phyloP scores from a whole-genome alignment of 1,140 invertebrate species.

The Formica exsecta region DNA sequence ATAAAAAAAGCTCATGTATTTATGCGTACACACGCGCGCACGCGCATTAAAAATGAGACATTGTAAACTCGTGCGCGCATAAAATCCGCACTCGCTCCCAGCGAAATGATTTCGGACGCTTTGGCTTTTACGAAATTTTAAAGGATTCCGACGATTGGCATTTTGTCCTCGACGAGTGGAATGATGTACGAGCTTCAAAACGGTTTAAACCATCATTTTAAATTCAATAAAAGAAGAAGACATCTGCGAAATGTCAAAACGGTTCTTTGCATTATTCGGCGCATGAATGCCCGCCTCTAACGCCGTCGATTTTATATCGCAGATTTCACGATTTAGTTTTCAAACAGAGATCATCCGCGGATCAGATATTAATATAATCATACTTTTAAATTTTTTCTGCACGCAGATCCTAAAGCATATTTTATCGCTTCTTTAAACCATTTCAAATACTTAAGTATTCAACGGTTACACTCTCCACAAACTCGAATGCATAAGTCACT shows the following conservation, averaged over 20 bases:
- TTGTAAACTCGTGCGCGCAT: background rate
- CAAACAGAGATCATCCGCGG: background rate
- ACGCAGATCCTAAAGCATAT: background rate
- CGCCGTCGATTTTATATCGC: conserved; percentile 10
- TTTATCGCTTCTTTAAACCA: conserved; percentile 56
- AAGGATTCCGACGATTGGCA: background rate
- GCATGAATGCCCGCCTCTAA: no score
- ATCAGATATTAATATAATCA: background rate
- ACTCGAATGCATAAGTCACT: conserved; percentile 58
- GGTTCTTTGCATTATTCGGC: background rate
- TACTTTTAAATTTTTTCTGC: background rate
- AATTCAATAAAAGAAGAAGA: conserved; percentile 25
- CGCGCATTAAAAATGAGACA: background rate
- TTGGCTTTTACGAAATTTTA: background rate
- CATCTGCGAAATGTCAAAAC: background rate
- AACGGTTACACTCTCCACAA: conserved; percentile 39
- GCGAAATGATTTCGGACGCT: background rate
- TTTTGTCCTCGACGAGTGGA: background rate
- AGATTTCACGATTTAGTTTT: background rate
- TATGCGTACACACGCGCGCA: background rate
- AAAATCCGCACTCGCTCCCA: background rate
- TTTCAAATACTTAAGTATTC: conserved; percentile 50
- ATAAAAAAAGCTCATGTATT: background rate
- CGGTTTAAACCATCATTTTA: conserved; percentile 24
- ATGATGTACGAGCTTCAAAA: background rate